phyloP scores from a whole-genome alignment of 2,113 vertebrate species.

The Agapornis roseicollis region DNA sequence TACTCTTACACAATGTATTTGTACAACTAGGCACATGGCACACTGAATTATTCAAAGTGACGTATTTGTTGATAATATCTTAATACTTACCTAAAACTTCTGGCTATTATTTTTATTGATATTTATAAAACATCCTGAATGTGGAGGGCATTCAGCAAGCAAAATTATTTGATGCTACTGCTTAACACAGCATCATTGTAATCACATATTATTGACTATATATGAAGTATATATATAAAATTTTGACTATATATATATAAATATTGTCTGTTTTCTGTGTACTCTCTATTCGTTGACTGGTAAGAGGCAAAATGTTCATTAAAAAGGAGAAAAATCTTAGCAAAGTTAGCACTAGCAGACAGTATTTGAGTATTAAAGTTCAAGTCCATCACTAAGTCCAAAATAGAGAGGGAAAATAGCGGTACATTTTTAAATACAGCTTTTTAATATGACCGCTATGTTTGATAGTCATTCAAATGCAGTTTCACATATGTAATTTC shows the following conservation, averaged over 20 bases:
- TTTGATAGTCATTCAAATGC: background rate
- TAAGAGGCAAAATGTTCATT: background rate
- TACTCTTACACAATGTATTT: background rate
- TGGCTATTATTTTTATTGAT: background rate
- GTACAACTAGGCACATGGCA: background rate
- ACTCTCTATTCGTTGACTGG: background rate
- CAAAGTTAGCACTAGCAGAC: background rate
- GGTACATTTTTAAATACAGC: background rate
- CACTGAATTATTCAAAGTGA: background rate
- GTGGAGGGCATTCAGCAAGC: background rate
- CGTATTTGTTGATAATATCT: background rate
- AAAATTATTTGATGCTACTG: background rate
- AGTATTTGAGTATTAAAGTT: background rate
- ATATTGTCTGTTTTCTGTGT: background rate
- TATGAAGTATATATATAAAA: background rate
- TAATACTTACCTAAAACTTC: background rate
- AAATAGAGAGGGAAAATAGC: background rate
- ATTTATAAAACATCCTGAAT: background rate
- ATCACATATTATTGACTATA: background rate
- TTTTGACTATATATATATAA: background rate
- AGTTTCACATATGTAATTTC: background rate
- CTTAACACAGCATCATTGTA: background rate
- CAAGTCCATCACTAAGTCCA: background rate
- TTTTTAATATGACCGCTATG: background rate
- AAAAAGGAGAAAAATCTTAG: background rate